phyloP scores from a whole-genome alignment of 37 sponge, comb jelly and placozoan species.

The Beroe ovata region DNA sequence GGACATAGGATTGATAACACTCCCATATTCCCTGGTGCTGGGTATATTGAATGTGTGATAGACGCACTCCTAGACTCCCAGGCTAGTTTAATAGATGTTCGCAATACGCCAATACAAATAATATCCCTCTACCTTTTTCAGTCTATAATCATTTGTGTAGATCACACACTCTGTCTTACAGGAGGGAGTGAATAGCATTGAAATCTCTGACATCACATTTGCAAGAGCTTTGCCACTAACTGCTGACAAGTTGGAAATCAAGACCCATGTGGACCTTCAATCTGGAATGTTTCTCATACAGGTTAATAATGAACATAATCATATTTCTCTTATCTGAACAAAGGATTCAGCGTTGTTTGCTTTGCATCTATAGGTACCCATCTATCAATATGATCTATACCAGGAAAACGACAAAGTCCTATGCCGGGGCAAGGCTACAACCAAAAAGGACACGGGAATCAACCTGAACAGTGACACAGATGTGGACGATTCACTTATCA shows the following conservation, averaged over 20 bases:
- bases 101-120: neutral
- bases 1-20: conserved; percentile 33
- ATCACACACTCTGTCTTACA: neutral
- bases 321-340: no score
- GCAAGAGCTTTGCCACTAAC: conserved; percentile 7
- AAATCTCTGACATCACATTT: neutral
- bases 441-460: no score
- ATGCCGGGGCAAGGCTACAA: neutral
- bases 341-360: no score
- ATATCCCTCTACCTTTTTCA: neutral
- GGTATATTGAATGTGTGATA: neutral
- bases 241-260: conserved; percentile 5
- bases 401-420: neutral
- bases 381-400: no score
- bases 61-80: neutral
- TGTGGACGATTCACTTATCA: no score
- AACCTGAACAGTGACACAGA: no score
- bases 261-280: neutral
- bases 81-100: neutral
- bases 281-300: neutral
- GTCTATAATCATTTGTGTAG: neutral
- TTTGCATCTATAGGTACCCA: no score
- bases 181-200: neutral
- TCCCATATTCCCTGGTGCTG: conserved; percentile 19
- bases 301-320: neutral